A percentile compares a stretch with the other conserved stretches of the same genome.
phyloP scores from a whole-genome alignment of 1,140 invertebrate species.

The Vollenhovia emeryi region DNA sequence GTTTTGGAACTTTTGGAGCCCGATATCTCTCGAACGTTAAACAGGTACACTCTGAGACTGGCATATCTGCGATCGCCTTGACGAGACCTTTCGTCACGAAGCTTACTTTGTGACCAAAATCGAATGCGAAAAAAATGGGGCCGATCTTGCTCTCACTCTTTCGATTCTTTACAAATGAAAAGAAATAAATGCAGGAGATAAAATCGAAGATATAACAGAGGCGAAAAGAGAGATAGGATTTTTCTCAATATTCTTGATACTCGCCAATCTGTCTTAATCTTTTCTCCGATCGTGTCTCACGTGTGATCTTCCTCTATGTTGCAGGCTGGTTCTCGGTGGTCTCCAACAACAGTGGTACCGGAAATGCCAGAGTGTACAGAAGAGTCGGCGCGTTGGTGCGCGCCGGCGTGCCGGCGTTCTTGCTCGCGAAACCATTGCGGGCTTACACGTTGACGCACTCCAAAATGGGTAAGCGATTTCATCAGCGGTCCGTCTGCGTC shows the following conservation, averaged over 20 bases:
- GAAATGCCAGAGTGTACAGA: constrained; percentile 82
- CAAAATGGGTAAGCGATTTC: constrained; percentile 80
- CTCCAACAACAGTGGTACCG: constrained; percentile 82
- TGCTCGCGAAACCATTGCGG: constrained; percentile 81
- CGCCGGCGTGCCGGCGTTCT: constrained; percentile 82
- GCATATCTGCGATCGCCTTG: no score
- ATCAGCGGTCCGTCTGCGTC: background rate
- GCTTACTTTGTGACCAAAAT: no score
- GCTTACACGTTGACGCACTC: constrained; percentile 83
- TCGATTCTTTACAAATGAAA: background rate
- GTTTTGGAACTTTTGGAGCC: no score
- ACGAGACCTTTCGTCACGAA: no score
- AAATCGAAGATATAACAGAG: no score
- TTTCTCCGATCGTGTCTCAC: background rate
- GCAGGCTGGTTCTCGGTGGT: constrained; percentile 86
- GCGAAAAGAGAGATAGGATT: background rate
- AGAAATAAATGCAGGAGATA: background rate
- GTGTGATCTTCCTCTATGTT: constrained; percentile 63
- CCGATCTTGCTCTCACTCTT: no score
- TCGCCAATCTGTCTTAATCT: background rate
- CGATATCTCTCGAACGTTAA: no score
- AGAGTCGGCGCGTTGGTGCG: constrained; percentile 82
- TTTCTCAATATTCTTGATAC: constrained; percentile 11
- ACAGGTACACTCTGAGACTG: no score
- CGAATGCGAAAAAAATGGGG: no score